These are phyloP conservation scores for Aldrovandia affinis DNA, from an alignment of 2,797 vertebrate species.

Conservation along the genomic window DNA sequence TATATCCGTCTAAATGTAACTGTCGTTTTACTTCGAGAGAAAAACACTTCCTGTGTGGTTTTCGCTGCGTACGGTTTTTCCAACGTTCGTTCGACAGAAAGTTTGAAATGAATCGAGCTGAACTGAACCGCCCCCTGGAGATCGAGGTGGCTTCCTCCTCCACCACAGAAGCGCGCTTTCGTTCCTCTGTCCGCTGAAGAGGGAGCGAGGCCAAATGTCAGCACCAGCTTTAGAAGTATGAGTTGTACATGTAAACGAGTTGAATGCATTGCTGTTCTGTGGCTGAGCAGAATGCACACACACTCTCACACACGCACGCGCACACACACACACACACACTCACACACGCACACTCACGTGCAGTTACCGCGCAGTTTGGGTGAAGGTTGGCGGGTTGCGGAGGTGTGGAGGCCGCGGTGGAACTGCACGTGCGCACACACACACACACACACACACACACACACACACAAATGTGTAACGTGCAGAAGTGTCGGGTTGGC, in stretches of 20 bases:
- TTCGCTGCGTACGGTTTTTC: neutral
- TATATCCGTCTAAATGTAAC: no score
- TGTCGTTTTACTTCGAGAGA: no score
- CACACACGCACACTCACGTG: no score
- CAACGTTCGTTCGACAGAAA: neutral
- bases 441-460: no score
- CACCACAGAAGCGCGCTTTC: neutral
- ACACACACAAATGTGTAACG: no score
- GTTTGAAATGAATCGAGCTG: neutral
- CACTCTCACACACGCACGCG: no score
- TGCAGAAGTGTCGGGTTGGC: no score
- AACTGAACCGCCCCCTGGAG: neutral
- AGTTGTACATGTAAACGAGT: neutral
- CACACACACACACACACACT: no score
- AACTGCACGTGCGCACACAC: no score
- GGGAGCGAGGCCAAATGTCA: neutral
- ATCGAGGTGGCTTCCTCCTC: neutral
- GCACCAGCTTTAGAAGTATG: neutral
- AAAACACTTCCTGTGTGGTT: neutral
- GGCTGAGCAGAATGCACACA: neutral
- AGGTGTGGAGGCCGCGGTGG: neutral
- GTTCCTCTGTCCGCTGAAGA: neutral
- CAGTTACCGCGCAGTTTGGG: neutral
- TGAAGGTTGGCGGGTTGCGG: neutral
- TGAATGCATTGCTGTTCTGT: no score